These are phyloP conservation scores for Caenorhabditis tropicalis DNA, from an alignment of 1,140 invertebrate genomes.

Conservation along the genomic window DNA sequence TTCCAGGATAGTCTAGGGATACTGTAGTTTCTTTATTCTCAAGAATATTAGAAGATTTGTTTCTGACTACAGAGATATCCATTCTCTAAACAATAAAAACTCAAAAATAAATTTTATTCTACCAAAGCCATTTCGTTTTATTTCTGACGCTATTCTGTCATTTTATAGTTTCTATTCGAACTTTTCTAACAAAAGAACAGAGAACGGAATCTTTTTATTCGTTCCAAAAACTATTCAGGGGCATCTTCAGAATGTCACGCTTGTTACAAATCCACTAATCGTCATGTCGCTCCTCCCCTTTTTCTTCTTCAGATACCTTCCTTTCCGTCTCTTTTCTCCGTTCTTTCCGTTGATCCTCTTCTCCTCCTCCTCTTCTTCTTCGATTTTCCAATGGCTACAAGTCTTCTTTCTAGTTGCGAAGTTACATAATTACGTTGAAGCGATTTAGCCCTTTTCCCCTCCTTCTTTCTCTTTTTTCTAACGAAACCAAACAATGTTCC, in stretches of 20 bases:
- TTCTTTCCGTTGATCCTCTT: conserved; percentile 7
- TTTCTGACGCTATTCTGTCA: too few relatives aligned
- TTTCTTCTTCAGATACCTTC: not conserved
- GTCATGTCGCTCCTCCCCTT: conserved; percentile 23
- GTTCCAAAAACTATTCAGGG: not conserved
- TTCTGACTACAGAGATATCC: too few relatives aligned
- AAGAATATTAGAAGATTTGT: too few relatives aligned
- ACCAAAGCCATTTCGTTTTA: too few relatives aligned
- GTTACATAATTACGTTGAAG: conserved; percentile 40
- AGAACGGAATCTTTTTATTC: not conserved
- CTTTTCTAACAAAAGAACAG: not conserved
- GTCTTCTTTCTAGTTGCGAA: not conserved
- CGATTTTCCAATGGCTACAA: not conserved
- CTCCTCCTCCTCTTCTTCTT: not conserved
- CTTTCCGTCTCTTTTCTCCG: not conserved
- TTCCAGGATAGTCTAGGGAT: not conserved
- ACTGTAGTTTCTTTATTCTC: too few relatives aligned
- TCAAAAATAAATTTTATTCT: too few relatives aligned
- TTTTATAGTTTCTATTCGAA: too few relatives aligned
- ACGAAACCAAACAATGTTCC: not conserved
- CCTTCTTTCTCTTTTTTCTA: not conserved
- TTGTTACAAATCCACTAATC: conserved; percentile 42
- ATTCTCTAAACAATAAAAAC: too few relatives aligned
- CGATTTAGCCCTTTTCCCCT: not conserved
- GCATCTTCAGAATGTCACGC: not conserved